Conservation (phyloP, 2,888 invertebrate species). For the Epirrita christyi region DNA sequence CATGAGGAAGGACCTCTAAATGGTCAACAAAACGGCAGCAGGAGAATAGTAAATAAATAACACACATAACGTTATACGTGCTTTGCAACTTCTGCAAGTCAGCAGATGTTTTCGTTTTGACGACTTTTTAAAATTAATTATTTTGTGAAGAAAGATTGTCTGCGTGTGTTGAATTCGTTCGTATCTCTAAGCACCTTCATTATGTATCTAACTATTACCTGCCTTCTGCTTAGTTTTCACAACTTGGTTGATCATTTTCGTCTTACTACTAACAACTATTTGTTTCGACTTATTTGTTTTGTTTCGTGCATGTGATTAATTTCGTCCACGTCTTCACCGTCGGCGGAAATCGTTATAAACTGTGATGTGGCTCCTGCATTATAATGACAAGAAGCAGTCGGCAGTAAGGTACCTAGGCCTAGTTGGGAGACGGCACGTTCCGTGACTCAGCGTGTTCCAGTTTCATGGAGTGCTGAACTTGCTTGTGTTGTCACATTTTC, state of each 20-base stretch:
- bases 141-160: too few species aligned
- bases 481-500: conserved; percentile 1
- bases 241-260: not conserved
- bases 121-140: not conserved
- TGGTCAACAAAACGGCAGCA: too few species aligned
- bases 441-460: conserved; percentile 17
- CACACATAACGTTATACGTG: too few species aligned
- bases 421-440: conserved; percentile 9
- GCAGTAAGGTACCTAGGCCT: too few species aligned
- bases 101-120: not conserved
- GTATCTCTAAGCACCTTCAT: not conserved
- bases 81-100: conserved; percentile 13
- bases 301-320: conserved; percentile 48
- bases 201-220: not conserved
- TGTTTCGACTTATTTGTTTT: not conserved
- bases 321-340: conserved; percentile 48
- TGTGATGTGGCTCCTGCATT: conserved; percentile 48
- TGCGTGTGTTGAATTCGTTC: not conserved
- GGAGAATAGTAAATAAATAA: too few species aligned
- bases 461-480: not conserved
- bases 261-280: not conserved
- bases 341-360: conserved; percentile 62
- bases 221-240: not conserved
- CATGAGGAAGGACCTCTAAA: too few species aligned
- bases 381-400: conserved; percentile 37